Evolutionary conservation across 2,888 invertebrate genomes (phyloP).

Genomic region (Stenchaetothrips biformis): DNA sequence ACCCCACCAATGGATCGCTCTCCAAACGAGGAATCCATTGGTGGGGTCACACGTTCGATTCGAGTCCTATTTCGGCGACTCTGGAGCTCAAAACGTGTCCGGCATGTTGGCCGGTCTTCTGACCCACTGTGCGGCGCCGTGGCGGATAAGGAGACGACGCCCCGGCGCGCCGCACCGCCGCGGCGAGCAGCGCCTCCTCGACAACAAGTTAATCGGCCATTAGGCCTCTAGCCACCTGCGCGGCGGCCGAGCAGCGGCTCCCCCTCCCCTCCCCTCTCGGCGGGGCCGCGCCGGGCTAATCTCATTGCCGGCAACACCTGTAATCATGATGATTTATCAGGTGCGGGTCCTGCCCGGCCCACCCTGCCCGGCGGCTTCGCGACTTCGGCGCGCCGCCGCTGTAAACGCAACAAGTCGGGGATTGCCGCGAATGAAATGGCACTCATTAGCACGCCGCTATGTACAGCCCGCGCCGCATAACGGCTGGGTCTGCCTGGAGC

Average conservation of each 20-base stretch:
- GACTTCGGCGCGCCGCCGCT: not conserved
- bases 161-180: not conserved
- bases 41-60: no score
- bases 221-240: not conserved
- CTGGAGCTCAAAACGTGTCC: no score
- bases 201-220: slow-evolving; percentile 5
- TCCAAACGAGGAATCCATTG: no score
- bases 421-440: slow-evolving; percentile 13
- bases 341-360: not conserved
- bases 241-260: not conserved
- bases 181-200: not conserved
- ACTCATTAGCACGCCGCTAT: not conserved
- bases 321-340: slow-evolving; percentile 16
- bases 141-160: not conserved
- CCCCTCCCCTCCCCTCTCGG: not conserved
- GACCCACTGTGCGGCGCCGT: no score
- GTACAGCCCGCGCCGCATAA: not conserved
- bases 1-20: no score
- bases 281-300: not conserved
- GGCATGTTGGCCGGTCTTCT: no score
- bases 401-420: not conserved
- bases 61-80: no score
- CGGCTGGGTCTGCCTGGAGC: not conserved
- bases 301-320: slow-evolving; percentile 14
- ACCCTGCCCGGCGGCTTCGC: not conserved